Evolutionary conservation across 2,888 invertebrate genomes (phyloP).

Genomic region (Stenchaetothrips biformis): DNA sequence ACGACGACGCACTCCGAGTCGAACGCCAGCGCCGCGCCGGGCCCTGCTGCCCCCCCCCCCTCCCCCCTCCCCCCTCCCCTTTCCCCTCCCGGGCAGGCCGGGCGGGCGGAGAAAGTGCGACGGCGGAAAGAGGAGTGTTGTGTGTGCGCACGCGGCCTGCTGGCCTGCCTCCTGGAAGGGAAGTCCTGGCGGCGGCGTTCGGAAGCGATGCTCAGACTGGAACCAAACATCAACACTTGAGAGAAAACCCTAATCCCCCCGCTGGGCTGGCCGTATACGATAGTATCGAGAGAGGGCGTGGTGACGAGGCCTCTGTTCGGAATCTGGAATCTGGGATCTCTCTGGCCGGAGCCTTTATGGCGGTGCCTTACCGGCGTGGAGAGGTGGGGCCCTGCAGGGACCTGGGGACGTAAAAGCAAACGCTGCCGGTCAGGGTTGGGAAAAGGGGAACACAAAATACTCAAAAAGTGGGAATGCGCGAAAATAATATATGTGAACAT

Average conservation of each 20-base stretch:
- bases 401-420: not conserved
- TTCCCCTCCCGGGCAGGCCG: not conserved
- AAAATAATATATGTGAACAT: too few relatives aligned
- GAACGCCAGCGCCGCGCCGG: not conserved
- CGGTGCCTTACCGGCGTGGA: too few relatives aligned
- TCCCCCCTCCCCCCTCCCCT: not conserved
- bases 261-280: too few relatives aligned
- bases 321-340: too few relatives aligned
- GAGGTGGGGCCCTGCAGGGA: too few relatives aligned
- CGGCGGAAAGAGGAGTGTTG: constrained; percentile 19
- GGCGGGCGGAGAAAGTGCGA: constrained; percentile 13
- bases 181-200: not conserved
- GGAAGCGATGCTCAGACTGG: constrained; percentile 1
- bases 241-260: not conserved
- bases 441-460: not conserved
- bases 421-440: not conserved
- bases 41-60: not conserved
- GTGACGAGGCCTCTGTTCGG: too few relatives aligned
- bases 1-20: not conserved
- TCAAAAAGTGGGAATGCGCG: not conserved
- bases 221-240: constrained; percentile 10
- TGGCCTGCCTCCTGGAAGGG: not conserved
- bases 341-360: too few relatives aligned
- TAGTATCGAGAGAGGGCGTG: too few relatives aligned
- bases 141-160: constrained; percentile 7